Evolutionary conservation across 2,797 vertebrate genomes (phyloP).

Genomic region (Meda fulgida): DNA sequence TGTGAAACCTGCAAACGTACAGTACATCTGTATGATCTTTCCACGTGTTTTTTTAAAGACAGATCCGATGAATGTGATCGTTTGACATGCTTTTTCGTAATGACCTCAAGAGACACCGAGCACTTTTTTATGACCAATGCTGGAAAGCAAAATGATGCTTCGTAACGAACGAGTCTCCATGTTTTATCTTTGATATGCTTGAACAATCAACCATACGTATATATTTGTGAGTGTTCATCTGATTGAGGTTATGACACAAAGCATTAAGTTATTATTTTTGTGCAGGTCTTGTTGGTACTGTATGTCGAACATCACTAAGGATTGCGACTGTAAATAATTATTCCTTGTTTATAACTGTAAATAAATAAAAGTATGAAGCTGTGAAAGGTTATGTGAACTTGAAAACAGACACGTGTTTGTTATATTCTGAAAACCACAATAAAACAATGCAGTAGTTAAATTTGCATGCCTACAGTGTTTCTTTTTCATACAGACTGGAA

Average conservation of each 20-base stretch:
- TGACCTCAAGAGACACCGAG: constrained; percentile 58
- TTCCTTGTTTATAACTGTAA: constrained; percentile 62
- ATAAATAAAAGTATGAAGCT: constrained; percentile 61
- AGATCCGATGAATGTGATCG: constrained; percentile 37
- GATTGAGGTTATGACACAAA: constrained; percentile 62
- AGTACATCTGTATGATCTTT: constrained; percentile 18
- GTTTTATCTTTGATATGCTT: constrained; percentile 62
- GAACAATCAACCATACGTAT: constrained; percentile 69
- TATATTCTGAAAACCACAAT: constrained; percentile 49
- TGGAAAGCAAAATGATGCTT: constrained; percentile 39
- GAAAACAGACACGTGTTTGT: constrained; percentile 60
- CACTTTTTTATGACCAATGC: constrained; percentile 64
- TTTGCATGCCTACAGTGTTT: neutral
- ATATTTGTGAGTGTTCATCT: constrained; percentile 56
- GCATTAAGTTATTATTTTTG: constrained; percentile 57
- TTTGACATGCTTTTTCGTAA: constrained; percentile 38
- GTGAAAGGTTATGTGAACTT: constrained; percentile 73
- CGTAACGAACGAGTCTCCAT: neutral
- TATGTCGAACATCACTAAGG: constrained; percentile 53
- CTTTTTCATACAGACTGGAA: neutral
- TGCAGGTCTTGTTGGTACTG: constrained; percentile 65
- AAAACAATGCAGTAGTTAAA: constrained; percentile 46
- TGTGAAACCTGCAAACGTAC: constrained; percentile 19
- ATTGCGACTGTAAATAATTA: constrained; percentile 68
- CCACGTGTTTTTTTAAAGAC: neutral